Base-by-base conservation (phyloP, 2,888 invertebrate genomes). In the Drosophila kokeensis region DNA sequence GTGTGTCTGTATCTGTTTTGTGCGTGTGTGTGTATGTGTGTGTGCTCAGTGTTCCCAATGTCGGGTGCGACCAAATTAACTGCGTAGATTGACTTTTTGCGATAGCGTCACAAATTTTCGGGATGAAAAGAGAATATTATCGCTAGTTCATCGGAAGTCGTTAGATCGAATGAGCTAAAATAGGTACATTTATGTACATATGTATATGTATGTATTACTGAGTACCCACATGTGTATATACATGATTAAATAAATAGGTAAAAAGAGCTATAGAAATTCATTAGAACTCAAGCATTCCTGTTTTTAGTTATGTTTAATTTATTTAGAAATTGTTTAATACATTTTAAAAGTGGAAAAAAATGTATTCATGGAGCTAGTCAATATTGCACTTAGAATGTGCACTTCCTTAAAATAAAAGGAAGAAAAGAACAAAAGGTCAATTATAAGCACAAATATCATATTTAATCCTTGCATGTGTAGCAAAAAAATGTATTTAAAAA, bases 121-220 rank as follows among this genome's bases (percentile, higher is more conserved):
- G 85, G 85, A 82, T 84, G 82, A 83, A 79, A 84, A 84, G 76
- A 70, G 67, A 73, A 84, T 84, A 82, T 84, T 84, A 82, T 84
- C 82, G 70, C 73, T 59, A 27, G 72, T 82, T 58, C 82, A 82
- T 82, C 84, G 84, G 84, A 84, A 82, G 84, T 82, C 82, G 84
- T 79, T 82, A 79, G 76, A 71, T 69, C 62, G 76, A 69, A 78
- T 60, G 69, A 48, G 57, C 82, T 50, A 61, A 40, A 53, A 60
- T 42, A 27, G 27, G 27, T 42, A 50, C 21, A 34, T 6, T n/a
- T 42, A 15, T 24, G 34, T 29, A 24, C 7, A 61, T 52, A 18
- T 40, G 11, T 24, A n/a, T 11, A 40, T 13, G 18, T 29, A 49
- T 50, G 10, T 5, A 18, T 11, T 11, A 18, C 13, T 10, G n/a